Conservation (phyloP, 2,888 invertebrate species). For the Aquatica leii region DNA sequence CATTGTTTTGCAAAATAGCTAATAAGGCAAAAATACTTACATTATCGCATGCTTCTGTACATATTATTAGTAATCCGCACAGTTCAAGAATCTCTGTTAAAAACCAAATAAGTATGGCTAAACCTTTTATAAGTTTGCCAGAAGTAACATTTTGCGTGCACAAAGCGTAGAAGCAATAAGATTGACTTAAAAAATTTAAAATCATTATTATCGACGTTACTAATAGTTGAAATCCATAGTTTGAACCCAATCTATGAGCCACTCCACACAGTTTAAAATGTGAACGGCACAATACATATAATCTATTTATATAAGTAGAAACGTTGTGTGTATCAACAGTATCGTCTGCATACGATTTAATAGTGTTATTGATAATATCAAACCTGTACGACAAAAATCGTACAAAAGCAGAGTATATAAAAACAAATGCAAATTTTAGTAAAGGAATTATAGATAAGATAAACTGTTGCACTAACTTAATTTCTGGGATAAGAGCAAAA, state of each 20-base stretch:
- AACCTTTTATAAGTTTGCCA: slow-evolving; percentile 33
- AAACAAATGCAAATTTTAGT: slow-evolving; percentile 48
- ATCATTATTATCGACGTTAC: slow-evolving; percentile 45
- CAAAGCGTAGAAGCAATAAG: slow-evolving; percentile 48
- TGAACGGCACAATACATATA: slow-evolving; percentile 46
- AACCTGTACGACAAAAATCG: slow-evolving; percentile 45
- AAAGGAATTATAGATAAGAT: slow-evolving; percentile 42
- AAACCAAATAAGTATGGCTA: slow-evolving; percentile 45
- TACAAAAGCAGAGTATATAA: slow-evolving; percentile 46
- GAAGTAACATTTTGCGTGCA: slow-evolving; percentile 35
- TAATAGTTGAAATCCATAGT: slow-evolving; percentile 48
- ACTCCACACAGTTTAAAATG: slow-evolving; percentile 49
- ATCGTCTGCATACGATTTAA: slow-evolving; percentile 28
- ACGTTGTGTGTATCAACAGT: slow-evolving; percentile 14
- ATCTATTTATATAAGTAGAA: slow-evolving; percentile 34
- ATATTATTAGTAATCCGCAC: slow-evolving; percentile 46
- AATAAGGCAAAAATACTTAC: slow-evolving; percentile 45
- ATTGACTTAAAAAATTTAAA: slow-evolving; percentile 47
- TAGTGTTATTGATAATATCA: slow-evolving; percentile 42
- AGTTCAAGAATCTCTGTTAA: slow-evolving; percentile 48
- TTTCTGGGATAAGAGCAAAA: slow-evolving; percentile 39
- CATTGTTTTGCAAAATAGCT: not conserved
- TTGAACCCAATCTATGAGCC: slow-evolving; percentile 43
- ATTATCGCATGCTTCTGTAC: slow-evolving; percentile 44
- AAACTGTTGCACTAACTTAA: slow-evolving; percentile 43